Conservation (phyloP, 2,888 invertebrate species). For the Chrysomela aeneicollis region DNA sequence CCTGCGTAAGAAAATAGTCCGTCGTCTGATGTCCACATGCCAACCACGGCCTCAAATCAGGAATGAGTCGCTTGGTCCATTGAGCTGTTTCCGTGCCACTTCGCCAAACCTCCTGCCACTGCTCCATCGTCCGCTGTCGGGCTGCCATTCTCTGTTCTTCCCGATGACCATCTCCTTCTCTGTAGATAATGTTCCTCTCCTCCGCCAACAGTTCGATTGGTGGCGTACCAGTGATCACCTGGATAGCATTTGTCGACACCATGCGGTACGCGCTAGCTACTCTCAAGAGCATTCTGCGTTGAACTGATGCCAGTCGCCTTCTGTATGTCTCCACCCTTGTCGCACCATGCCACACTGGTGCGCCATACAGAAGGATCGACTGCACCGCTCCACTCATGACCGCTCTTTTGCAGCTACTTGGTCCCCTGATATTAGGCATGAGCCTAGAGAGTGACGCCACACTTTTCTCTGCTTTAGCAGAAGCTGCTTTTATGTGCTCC, state of each 20-base stretch:
- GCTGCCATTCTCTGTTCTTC: background rate
- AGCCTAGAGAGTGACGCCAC: constrained; percentile 8
- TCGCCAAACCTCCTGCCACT: background rate
- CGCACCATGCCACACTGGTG: constrained; percentile 13
- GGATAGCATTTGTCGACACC: background rate
- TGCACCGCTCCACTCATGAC: background rate
- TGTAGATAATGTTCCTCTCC: background rate
- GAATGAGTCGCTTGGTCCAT: background rate
- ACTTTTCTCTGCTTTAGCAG: constrained; percentile 8
- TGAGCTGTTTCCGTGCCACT: background rate
- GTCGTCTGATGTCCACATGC: background rate
- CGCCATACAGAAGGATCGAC: constrained; percentile 18
- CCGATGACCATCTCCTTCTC: background rate
- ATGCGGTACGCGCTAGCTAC: background rate
- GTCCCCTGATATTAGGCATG: constrained; percentile 10
- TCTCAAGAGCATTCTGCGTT: constrained; percentile 6
- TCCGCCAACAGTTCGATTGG: constrained; percentile 9
- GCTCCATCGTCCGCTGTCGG: background rate
- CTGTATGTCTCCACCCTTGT: background rate
- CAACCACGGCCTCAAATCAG: background rate
- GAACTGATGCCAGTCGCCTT: background rate
- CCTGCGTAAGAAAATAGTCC: background rate
- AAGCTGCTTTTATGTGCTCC: background rate
- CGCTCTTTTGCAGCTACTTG: background rate
- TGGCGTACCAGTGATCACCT: background rate